Percentiles rank a stretch among this genome's conserved stretches.
Evolutionary conservation across 2,888 invertebrate genomes (phyloP).

Genomic region (Chrysolina haemoptera): DNA sequence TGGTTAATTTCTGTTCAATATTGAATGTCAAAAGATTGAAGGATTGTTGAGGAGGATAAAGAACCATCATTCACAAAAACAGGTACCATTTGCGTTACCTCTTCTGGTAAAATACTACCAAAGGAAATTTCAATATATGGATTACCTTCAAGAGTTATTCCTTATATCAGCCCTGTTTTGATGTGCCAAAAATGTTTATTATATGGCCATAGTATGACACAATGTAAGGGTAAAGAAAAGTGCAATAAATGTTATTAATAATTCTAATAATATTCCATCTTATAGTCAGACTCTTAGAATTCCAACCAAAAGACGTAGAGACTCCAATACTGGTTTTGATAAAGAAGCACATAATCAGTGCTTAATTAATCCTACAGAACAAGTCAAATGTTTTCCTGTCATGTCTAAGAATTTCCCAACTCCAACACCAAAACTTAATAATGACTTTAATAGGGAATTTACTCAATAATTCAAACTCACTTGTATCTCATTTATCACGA

Average conservation of each 20-base stretch:
- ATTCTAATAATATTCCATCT: not conserved
- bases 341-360: not conserved
- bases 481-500: not conserved
- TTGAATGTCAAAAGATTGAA: not conserved
- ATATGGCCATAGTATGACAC: not conserved
- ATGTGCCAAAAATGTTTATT: not conserved
- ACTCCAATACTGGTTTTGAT: not conserved
- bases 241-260: not conserved
- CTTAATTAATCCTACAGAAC: not conserved
- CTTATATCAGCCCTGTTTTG: not conserved
- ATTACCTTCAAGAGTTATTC: not conserved
- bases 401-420: not conserved
- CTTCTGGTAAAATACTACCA: not conserved
- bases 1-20: not conserved
- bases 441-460: no score
- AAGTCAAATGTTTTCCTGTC: not conserved
- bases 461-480: no score
- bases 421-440: no score
- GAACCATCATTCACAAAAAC: not conserved
- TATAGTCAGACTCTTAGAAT: not conserved
- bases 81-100: not conserved
- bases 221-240: not conserved
- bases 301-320: not conserved
- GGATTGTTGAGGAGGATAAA: not conserved
- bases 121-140: not conserved